Conservation (phyloP, 2,797 vertebrate species). For the Phaenicophaeus curvirostris region DNA sequence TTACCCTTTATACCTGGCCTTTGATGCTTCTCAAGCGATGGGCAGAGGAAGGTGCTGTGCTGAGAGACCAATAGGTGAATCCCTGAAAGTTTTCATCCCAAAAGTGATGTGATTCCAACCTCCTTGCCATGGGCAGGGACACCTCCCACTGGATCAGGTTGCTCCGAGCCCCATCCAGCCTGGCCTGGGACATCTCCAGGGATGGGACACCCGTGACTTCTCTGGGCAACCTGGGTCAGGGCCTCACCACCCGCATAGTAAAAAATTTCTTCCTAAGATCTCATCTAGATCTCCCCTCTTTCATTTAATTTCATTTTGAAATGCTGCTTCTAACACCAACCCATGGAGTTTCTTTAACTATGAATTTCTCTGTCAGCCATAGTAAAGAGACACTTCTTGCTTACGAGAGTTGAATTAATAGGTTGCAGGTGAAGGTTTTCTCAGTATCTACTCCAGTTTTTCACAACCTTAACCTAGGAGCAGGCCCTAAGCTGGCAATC, state of each 20-base stretch:
- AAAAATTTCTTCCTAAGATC: too few relatives aligned
- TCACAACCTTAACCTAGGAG: not conserved
- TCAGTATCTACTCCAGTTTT: not conserved
- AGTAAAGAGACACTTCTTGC: not conserved
- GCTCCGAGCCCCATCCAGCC: too few relatives aligned
- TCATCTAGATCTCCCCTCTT: too few relatives aligned
- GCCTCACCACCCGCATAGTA: too few relatives aligned
- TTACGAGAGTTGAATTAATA: not conserved
- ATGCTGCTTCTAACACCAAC: not conserved
- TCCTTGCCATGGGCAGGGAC: too few relatives aligned
- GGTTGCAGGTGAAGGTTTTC: not conserved
- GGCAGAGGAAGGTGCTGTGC: too few relatives aligned
- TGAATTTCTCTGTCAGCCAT: not conserved
- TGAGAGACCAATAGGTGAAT: not conserved
- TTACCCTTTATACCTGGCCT: not conserved
- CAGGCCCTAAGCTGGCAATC: not conserved
- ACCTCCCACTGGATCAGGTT: too few relatives aligned
- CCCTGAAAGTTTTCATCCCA: too few relatives aligned
- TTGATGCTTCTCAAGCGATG: not conserved
- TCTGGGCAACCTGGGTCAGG: too few relatives aligned
- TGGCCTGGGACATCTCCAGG: too few relatives aligned
- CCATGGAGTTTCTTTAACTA: not conserved
- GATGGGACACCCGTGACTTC: too few relatives aligned
- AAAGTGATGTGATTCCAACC: too few relatives aligned
- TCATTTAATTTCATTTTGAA: not conserved